Conservation (phyloP, 1,140 invertebrate genomes). For the Danaus melanippus region DNA sequence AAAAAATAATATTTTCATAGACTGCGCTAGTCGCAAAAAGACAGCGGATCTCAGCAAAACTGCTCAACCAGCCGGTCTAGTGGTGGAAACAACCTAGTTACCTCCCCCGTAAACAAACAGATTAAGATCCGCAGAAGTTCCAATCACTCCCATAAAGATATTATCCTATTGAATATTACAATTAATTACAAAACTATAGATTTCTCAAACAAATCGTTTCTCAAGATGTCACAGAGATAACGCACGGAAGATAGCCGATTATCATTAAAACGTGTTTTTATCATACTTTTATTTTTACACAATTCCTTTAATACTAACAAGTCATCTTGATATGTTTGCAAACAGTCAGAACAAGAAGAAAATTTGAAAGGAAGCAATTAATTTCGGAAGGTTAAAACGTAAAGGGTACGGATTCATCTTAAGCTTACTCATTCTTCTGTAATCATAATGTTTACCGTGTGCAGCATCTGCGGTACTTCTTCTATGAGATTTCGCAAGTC, state of each 20-base stretch:
- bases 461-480: too few species aligned
- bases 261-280: slow-evolving; percentile 25
- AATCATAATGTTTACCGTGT: too few species aligned
- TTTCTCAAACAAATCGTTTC: slow-evolving; percentile 27
- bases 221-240: slow-evolving; percentile 28
- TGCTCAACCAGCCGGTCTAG: slow-evolving; percentile 30
- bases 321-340: too few species aligned
- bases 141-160: not conserved
- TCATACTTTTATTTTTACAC: slow-evolving; percentile 8
- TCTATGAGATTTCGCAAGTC: slow-evolving; percentile 45
- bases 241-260: slow-evolving; percentile 27
- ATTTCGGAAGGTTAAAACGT: not conserved
- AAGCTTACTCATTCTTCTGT: too few species aligned
- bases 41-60: not conserved
- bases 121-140: slow-evolving; percentile 4
- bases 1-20: too few species aligned
- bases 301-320: slow-evolving; percentile 11
- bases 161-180: slow-evolving; percentile 1
- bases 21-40: too few species aligned
- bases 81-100: slow-evolving; percentile 45
- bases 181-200: slow-evolving; percentile 24
- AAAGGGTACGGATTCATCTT: too few species aligned
- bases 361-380: not conserved
- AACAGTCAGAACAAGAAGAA: not conserved
- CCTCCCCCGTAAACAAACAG: slow-evolving; percentile 36